Base-by-base conservation (phyloP, 2,888 invertebrate species). In the Clanis bilineata region DNA sequence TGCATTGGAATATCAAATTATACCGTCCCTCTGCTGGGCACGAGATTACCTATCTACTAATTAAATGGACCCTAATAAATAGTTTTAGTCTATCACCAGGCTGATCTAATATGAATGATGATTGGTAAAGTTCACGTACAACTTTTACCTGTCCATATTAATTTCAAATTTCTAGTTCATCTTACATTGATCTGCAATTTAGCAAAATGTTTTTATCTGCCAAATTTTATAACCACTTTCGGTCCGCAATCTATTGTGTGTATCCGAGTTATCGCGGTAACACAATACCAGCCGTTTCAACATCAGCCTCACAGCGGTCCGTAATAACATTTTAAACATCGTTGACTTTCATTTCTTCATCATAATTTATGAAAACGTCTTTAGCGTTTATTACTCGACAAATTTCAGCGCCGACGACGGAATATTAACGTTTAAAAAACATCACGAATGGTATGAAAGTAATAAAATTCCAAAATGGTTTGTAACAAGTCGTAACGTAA, bases 381-480 rank as follows among this genome's bases (percentile, higher is more conserved):
- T 45, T 55, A 63, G 56, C 56, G 54, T 67, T 70, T 69, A 71
- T 69, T 65, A 57, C 38, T 58, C 62, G 58, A 71, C 63, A 73
- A 71, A 76, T 66, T 67, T 62, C 59, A 61, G 68, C 65, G 68
- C 70, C 74, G 71, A 74, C 73, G 73, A 72, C 66, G 71, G 57
- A 57, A 59, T 60, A 61, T 68, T 62, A 62, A 70, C 64, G 58
- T 66, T 67, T 65, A 68, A 60, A 58, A 54, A 9, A 32, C 15
- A 45, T 61, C 75, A 51, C 18, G 72, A 64, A 72, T 68, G 76
- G 73, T 65, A 63, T 47, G 68, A 73, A 72, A 72, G 58, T 60
- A 65, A 73, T 76, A 71, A 75, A 59, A 64, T 41, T 41, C 69
- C 75, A 64, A 70, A 78, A 56, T 28, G 10, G 23, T 57, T 10